Evolutionary conservation across 2,113 vertebrate species (phyloP), one percentile per base, ranked within the genome.

Genomic region (Misgurnus anguillicaudatus): DNA sequence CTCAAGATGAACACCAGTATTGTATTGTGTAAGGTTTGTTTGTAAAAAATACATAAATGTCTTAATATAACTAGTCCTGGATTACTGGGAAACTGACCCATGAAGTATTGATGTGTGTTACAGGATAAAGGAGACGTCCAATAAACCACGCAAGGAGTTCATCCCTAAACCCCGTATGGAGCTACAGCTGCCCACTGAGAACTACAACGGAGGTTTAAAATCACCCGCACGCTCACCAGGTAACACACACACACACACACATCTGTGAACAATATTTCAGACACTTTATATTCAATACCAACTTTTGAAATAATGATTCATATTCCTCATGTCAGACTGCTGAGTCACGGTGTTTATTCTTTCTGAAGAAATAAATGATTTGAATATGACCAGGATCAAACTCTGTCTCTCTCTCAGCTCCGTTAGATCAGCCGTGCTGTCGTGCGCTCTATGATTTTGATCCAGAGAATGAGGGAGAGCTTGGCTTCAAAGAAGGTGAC

Each of bases 111-210:
- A 24, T 77, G 62, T 77, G 53, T 42, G n/a, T 83, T 87, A 3
- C 86, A 99, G 97, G 91, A 96, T 99, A 92, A 97, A 94, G 84
- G 95, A 99, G 71, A 94, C 94, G 31, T 95, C 96, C 21, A 88
- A 87, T 86, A 95, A 95, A 83, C 95, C 96, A 9, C 92, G 96
- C 87, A 95, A 95, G 85, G 97, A 99, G 73, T 99, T 92, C 76
- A 83, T 93, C 51, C 95, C 97, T 0, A 99, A 99, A 86, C 96
- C 96, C 0, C 90, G 96, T 3, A 95, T 95, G 95, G 95, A 94
- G 31, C 92, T 98, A 86, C 97, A 99, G 69, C 93, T 93, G 73
- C 87, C 92, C 82, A 93, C 88, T 60, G 96, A 99, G 71, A 94
- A 90, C 82, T 94, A 95, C 87, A 98, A 98, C 9, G 97, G 97